Evolutionary conservation across 2,113 vertebrate genomes (phyloP).

Genomic region (Osmerus mordax): DNA sequence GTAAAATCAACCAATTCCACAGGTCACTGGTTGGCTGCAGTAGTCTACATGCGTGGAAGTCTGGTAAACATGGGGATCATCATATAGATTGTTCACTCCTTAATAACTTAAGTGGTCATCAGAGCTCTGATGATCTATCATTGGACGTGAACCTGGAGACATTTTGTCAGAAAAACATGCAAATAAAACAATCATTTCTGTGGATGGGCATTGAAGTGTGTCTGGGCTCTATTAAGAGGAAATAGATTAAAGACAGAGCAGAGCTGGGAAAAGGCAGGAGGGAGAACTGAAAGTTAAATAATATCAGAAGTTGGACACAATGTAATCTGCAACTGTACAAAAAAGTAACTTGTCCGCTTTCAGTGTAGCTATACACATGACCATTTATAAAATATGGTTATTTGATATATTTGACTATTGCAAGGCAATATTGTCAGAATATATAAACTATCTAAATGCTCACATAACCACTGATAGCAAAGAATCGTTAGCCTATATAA

Average conservation of each 20-base stretch:
- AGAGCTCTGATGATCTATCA: too few relatives aligned
- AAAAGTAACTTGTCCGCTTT: too few relatives aligned
- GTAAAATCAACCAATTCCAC: constrained; percentile 7
- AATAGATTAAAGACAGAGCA: constrained; percentile 9
- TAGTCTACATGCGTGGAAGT: background rate
- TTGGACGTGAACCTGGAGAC: too few relatives aligned
- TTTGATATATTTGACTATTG: too few relatives aligned
- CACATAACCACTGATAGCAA: too few relatives aligned
- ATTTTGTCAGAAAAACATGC: background rate
- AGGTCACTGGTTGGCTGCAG: constrained; percentile 12
- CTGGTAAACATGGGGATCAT: background rate
- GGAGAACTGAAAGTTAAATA: background rate
- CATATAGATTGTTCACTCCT: background rate
- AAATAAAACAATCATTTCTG: constrained; percentile 53
- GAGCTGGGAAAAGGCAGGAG: constrained; percentile 13
- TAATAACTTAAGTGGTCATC: background rate
- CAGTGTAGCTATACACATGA: too few relatives aligned
- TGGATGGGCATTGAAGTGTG: constrained; percentile 54
- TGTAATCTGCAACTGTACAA: too few relatives aligned
- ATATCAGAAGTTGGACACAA: too few relatives aligned
- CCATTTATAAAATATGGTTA: too few relatives aligned
- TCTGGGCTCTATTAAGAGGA: constrained; percentile 41
- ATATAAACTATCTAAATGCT: too few relatives aligned
- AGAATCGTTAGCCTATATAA: too few relatives aligned
- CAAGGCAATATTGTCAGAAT: too few relatives aligned